Evolutionary conservation across 2,797 vertebrate species (phyloP), one percentile per base, ranked within the genome.

Genomic region (Dryobates pubescens): DNA sequence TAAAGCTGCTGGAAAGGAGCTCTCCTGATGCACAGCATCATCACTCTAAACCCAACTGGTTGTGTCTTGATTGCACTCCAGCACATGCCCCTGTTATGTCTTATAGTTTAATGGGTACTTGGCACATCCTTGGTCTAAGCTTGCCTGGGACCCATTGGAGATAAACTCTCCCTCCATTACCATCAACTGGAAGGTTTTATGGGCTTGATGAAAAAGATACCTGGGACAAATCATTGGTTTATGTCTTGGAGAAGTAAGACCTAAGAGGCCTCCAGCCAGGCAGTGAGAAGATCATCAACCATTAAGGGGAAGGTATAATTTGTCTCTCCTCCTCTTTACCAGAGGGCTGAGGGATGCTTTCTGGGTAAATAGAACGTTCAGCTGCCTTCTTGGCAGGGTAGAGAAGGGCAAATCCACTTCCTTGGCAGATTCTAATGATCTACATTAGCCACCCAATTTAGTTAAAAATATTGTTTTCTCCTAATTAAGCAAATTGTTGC

Each of bases 401-500:
- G 57, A 17, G 4, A 22, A 87, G 80, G 86, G 80, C 86, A 59
- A 74, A 82, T 19, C 76, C 75, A 10, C 79, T 54, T 89, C 80
- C 79, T 79, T 56, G 80, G 83, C 81, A 91, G 87, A 53, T 63
- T 10, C 61, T 75, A 51, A 70, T 26, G 78, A 54, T 68, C 53
- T 20, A 14, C 93, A 53, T 80, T 71, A 75, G 54, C 81, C 86
- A 69, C 81, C 57, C 87, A 53, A 86, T 88, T 82, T 72, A 77
- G 90, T 70, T 88, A 75, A 64, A 89, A 92, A 86, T 57, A 73
- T 30, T 36, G 69, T 81, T 88, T 93, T 75, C 93, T 90, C 84
- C 92, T 92, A 91, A 94, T 94, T 84, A 92, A 82, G 78, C 84
- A 87, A 83, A 82, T 80, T 43, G 74, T 64, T 75, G 74, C 38